Percentiles rank a stretch among this genome's conserved stretches.
phyloP scores from a whole-genome alignment of 1,140 invertebrate genomes.

The Apis cerana region DNA sequence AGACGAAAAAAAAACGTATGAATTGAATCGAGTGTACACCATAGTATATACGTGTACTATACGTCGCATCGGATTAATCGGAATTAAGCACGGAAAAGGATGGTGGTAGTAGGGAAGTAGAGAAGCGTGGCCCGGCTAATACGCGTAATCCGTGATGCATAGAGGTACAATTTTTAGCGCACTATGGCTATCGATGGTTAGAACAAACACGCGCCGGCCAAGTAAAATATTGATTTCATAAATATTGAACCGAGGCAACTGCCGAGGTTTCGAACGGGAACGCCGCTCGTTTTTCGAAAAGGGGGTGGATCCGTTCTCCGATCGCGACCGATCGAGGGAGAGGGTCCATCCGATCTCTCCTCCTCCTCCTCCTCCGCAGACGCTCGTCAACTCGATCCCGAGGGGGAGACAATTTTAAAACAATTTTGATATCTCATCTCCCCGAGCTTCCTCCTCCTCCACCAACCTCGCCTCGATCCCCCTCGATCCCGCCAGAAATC shows the following conservation, averaged over 20 bases:
- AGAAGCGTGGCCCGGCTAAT: not conserved
- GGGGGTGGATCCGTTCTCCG: not conserved
- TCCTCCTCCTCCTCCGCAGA: slow-evolving; percentile 43
- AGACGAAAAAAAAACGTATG: no score
- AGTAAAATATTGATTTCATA: slow-evolving; percentile 31
- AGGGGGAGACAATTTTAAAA: slow-evolving; percentile 56
- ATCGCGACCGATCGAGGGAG: slow-evolving; percentile 1
- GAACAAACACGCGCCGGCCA: not conserved
- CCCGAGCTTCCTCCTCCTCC: not conserved
- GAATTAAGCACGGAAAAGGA: not conserved
- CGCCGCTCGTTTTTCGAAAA: not conserved
- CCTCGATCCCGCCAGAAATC: not conserved
- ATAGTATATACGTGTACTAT: no score
- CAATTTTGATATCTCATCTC: slow-evolving; percentile 69
- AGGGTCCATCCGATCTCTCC: slow-evolving; percentile 46
- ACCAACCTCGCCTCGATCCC: no score
- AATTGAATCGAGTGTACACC: no score
- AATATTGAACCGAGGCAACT: slow-evolving; percentile 21
- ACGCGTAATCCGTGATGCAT: not conserved
- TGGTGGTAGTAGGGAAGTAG: not conserved
- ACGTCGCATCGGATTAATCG: slow-evolving; percentile 4
- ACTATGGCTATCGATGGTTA: not conserved
- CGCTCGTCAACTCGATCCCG: slow-evolving; percentile 65
- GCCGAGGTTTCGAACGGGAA: no score
- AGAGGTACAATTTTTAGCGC: not conserved